Base-by-base conservation (phyloP, 2,113 vertebrate species). In the Balaeniceps rex region DNA sequence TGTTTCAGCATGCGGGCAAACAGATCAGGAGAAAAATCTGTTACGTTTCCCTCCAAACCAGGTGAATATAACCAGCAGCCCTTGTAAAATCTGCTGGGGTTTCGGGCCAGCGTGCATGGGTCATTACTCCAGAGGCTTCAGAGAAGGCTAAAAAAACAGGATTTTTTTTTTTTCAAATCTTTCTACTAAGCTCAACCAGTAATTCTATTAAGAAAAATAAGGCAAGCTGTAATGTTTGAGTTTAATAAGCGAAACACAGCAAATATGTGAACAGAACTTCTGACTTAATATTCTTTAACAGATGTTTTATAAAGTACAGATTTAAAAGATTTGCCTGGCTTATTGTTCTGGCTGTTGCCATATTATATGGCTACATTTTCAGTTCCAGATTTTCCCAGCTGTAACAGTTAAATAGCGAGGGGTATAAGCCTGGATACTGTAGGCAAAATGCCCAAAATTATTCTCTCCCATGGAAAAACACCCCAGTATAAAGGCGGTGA, bases 271-370 rank as follows among this genome's bases (percentile, higher is more conserved):
- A 89, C 87, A 97, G 91, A 96, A 96, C 87, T 97, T 94, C 93
- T 96, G 89, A 96, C 93, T 95, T 97, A 94, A 95, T 95, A 95
- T 96, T 97, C 91, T 80, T 97, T 83, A 97, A 91, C 94, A 95
- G 95, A 90, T 96, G 96, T 96, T 97, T 97, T 97, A 90, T 93
- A 95, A 96, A 94, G 91, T 64, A 93, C 93, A 96, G 91, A 97
- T 94, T 97, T 96, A 94, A 94, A 96, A 97, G 92, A 96, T 95
- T 91, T 97, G 96, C 89, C 91, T 91, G 91, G 94, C 95, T 95
- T 90, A 95, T 95, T 93, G 89, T 97, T 94, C 65, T 94, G 82
- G 69, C 88, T 78, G 71, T 75, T 88, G 78, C 87, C 75, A 65
- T 97, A 52, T 76, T 96, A 90, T 63, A 87, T 75, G 70, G 83